Conservation (phyloP, 2,888 invertebrate species). For the Pachymerium ferrugineum region DNA sequence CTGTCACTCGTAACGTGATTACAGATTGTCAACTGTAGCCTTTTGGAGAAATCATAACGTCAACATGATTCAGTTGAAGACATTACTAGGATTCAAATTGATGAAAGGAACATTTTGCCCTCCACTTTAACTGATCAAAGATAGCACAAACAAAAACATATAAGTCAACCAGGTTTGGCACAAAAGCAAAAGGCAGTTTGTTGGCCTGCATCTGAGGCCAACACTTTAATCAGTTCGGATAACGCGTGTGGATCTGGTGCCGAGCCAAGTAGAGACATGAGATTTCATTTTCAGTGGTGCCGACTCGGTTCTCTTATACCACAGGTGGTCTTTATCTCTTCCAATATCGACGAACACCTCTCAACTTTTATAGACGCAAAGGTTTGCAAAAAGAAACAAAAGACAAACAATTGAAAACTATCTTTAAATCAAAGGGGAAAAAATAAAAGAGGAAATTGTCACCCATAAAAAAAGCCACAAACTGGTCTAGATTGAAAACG, state of each 20-base stretch:
- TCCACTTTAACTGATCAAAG: neutral
- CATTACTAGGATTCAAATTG: neutral
- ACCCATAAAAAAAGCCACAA: neutral
- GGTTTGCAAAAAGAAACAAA: conserved; percentile 10
- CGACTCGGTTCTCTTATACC: conserved; percentile 14
- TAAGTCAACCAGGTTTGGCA: conserved; percentile 5
- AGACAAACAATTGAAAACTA: conserved; percentile 15
- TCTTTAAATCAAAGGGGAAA: neutral
- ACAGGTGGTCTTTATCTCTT: conserved; percentile 27
- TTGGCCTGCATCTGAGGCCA: conserved; percentile 16
- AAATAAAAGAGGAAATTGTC: conserved; percentile 7
- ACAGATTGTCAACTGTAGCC: too few relatives aligned
- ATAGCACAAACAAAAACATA: conserved; percentile 23
- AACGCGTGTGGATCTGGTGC: conserved; percentile 11
- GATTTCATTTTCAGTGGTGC: conserved; percentile 27
- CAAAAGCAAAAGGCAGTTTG: conserved; percentile 7
- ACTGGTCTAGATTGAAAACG: neutral
- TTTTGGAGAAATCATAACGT: too few relatives aligned
- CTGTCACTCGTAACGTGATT: too few relatives aligned
- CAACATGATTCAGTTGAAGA: too few relatives aligned
- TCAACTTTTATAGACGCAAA: conserved; percentile 17
- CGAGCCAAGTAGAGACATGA: conserved; percentile 24
- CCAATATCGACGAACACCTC: conserved; percentile 24
- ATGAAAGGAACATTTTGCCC: neutral
- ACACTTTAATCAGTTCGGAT: conserved; percentile 25